Percentiles rank a stretch among this genome's conserved stretches.
Evolutionary conservation across 2,888 invertebrate genomes (phyloP).

Genomic region (Drosophila mulleri): DNA sequence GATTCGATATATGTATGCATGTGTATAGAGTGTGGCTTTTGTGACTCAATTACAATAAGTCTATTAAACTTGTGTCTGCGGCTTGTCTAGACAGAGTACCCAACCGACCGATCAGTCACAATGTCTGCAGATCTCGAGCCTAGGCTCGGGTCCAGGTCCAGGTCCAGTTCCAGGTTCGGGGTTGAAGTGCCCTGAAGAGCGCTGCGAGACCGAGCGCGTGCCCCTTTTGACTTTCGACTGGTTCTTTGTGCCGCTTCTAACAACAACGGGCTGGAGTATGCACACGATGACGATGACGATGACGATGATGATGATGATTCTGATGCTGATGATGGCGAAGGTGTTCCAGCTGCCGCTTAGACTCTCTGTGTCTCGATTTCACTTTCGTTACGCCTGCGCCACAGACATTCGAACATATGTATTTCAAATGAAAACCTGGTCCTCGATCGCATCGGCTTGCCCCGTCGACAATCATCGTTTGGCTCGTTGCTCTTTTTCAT

Average conservation of each 20-base stretch:
- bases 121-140: constrained; percentile 38
- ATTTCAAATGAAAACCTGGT: constrained; percentile 72
- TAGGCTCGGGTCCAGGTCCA: constrained; percentile 13
- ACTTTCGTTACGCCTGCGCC: constrained; percentile 78
- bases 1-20: constrained; percentile 56
- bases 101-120: constrained; percentile 46
- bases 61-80: constrained; percentile 78
- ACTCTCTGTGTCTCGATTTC: constrained; percentile 72
- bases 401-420: constrained; percentile 21
- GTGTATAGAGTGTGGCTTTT: constrained; percentile 68
- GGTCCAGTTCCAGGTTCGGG: constrained; percentile 22
- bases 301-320: constrained; percentile 8
- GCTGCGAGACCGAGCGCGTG: constrained; percentile 65
- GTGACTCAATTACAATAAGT: constrained; percentile 81
- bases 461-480: constrained; percentile 13
- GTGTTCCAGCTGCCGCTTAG: constrained; percentile 76
- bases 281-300: not conserved
- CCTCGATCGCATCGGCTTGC: constrained; percentile 37
- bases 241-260: constrained; percentile 68
- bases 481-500: constrained; percentile 22
- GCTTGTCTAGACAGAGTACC: constrained; percentile 64
- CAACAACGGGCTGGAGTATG: constrained; percentile 33
- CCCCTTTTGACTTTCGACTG: constrained; percentile 79
- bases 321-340: constrained; percentile 57
- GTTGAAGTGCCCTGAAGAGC: constrained; percentile 47